A percentile compares a stretch with the other conserved stretches of the same genome.
phyloP scores from a whole-genome alignment of 2,888 invertebrate species.

The Trachelus tabidus region DNA sequence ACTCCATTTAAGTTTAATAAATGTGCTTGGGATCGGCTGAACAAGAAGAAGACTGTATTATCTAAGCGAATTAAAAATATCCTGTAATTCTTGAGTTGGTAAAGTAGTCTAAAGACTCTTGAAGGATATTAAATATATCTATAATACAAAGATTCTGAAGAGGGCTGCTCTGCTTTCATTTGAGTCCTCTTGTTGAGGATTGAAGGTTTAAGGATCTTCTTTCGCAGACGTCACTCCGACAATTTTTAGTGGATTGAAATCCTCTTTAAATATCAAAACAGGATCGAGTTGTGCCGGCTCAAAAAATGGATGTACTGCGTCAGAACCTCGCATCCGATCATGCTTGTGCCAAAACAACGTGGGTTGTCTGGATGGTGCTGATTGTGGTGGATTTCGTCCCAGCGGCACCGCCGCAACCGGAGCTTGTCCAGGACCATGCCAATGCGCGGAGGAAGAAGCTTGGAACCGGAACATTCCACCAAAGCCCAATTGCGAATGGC shows the following conservation, averaged over 20 bases:
- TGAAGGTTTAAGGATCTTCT: neutral
- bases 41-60: neutral
- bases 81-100: neutral
- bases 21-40: neutral
- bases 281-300: constrained; percentile 34
- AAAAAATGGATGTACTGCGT: constrained; percentile 26
- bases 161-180: neutral
- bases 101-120: neutral
- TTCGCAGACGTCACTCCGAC: neutral
- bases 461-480: constrained; percentile 56
- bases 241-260: neutral
- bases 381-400: constrained; percentile 41
- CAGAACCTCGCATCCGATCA: constrained; percentile 33
- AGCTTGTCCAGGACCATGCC: constrained; percentile 47
- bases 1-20: neutral
- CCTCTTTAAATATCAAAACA: constrained; percentile 16
- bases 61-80: neutral
- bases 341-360: constrained; percentile 45
- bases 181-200: neutral
- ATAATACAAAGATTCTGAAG: neutral
- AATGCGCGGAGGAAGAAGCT: constrained; percentile 53
- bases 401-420: constrained; percentile 38
- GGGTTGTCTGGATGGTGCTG: constrained; percentile 36
- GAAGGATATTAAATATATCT: neutral
- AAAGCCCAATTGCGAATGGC: constrained; percentile 52